Base-by-base conservation (phyloP, 2,888 invertebrate species). In the Ferrisia virgata region DNA sequence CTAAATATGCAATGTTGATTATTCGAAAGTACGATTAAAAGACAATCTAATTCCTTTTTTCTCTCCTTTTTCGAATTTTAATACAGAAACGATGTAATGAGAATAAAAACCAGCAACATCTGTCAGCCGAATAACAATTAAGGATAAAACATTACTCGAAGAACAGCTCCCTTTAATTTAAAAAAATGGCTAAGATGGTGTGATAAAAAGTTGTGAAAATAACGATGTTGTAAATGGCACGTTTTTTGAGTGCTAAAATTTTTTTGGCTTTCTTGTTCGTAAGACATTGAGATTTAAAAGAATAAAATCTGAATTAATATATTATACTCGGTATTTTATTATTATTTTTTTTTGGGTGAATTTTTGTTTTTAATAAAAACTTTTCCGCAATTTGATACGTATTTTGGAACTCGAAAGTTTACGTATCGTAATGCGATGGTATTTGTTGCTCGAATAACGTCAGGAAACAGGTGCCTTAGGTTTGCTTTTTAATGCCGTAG, bases 141-240 rank as follows among this genome's bases (percentile, higher is more conserved):
- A 76, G 36, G 72, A 18, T 76, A 36, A 76, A 76, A 76, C 28
- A 36, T 76, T 33, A 36, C 72, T 76, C 33, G 36, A 36, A 18
- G 72, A 76, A 18, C 72, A 31, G 72, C 36, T 76, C 2, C 36
- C 36, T 36, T 76, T 76, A 9, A 76, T n/a, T 69, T 69, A 31
- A 31, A 69, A 28, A 69, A 22, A 53, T 33, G 69, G 69, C 31
- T 69, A 33, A 69, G 69, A 69, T 69, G 69, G 69, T 69, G 69
- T 69, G 69, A 69, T 69, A 69, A 69, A 64, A 69, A 69, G 31
- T 31, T 69, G 69, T 15, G 69, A 69, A 69, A 69, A 69, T 69
- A 69, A 69, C 69, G 69, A 69, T 31, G 31, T 69, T 69, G 69
- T 69, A 69, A 69, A 33, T 69, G 69, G 69, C 28, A 69, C 31